Evolutionary conservation across 1,140 invertebrate species (phyloP), one percentile per base, ranked within the genome.

Genomic region (Drosophila rhopaloa): DNA sequence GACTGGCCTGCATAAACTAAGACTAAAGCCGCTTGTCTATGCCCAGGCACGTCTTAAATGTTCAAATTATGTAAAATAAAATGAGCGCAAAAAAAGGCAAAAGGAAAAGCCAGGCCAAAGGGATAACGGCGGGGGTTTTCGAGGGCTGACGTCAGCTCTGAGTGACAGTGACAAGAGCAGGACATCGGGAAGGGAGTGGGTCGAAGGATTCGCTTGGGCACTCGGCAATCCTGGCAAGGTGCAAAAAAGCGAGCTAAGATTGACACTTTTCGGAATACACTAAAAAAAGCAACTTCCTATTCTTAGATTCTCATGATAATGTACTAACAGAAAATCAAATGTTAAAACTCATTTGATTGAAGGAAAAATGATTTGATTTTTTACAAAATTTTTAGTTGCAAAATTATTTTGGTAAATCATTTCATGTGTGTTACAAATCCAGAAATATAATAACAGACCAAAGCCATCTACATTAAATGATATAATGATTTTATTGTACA

Each of bases 41-140:
- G 84, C 84, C 46, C 76, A 89, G 80, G 77, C 84, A 89, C 84
- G 84, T 89, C 84, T 89, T 89, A 89, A 89, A 89, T 89, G 84
- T 89, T 84, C 72, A 89, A 89, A 89, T 89, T 89, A 89, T 89
- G 84, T 89, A 84, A 89, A 89, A 89, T 89, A 90, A 90, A 89
- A 81, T 86, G 83, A 79, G 76, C 76, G 79, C 82, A 54, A 59
- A 83, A 74, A 51, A 60, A 54, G 48, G 16, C 16, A 16, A 24
- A 68, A 19, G 13, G 16, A 29, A 57, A 37, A 48, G 55, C 54
- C 37, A 24, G 55, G 60, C 54, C 54, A 57, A 70, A 57, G 29
- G 44, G 41, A 56, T 35, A 57, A 70, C 3, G 16, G 29, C 14
- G 2, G 29, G 40, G 55, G n/a, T 8, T 32, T 29, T 11, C 29